Conservation (phyloP, 2,113 vertebrate species). For the Ceuthmochares aereus region DNA sequence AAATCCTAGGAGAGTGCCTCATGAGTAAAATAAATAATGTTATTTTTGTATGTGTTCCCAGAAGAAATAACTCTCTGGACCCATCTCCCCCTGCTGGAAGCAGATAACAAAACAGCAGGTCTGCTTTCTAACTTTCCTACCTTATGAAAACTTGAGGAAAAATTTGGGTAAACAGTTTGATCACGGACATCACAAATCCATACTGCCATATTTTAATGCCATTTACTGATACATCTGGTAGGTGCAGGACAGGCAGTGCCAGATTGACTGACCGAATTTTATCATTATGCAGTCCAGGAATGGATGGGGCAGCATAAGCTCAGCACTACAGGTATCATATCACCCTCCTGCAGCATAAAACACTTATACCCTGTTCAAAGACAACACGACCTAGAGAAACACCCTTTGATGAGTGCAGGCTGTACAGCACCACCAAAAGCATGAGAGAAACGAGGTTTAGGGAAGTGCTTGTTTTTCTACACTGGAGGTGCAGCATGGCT, state of each 20-base stretch:
- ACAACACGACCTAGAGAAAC: neutral
- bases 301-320: neutral
- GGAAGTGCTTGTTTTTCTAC: neutral
- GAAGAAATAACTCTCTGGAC: constrained; percentile 62
- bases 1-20: neutral
- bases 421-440: neutral
- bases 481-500: rapidly evolving
- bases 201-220: neutral
- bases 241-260: neutral
- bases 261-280: neutral
- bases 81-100: constrained; percentile 81
- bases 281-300: neutral
- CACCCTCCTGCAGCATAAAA: neutral
- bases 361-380: neutral
- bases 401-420: neutral
- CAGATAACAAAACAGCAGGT: constrained; percentile 34
- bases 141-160: neutral
- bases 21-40: constrained; percentile 29
- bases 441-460: neutral
- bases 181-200: neutral
- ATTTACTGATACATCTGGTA: neutral
- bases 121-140: neutral
- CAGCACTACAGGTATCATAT: neutral
- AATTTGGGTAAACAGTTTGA: neutral
- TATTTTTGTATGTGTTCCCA: constrained; percentile 29